Base-by-base conservation (phyloP, 2,888 invertebrate species). In the Dexiosoma caninum region DNA sequence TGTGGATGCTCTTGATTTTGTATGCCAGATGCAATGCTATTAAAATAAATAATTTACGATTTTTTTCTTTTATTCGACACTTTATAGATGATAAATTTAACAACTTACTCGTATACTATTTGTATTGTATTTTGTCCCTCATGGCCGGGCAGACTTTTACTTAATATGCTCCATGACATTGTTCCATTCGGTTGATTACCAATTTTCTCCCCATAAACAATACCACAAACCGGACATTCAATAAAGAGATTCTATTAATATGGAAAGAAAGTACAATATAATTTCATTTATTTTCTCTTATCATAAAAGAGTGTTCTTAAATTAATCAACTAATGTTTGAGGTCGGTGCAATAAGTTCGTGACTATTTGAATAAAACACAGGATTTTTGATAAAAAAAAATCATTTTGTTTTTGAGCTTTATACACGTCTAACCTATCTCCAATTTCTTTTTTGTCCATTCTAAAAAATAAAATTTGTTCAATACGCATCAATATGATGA, bases 191-290 rank as follows among this genome's bases (percentile, higher is more conserved):
- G 96, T 90, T 96, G 96, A 88, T 94, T 95, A 44, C 95, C 95
- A 85, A 92, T 91, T 81, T 93, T 93, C 91, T 95, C 94, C 0
- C 96, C 96, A 89, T 96, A 96, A 84, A 95, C 94, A 85, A 94
- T 94, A 82, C 96, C 96, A 90, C 97, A 97, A 23, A 95, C 94
- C 2, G 95, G 95, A 88, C 97, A 97, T 89, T 95, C 95, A 85
- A 97, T 93, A 89, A 95, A 95, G 84, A 95, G 91, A 88, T 92
- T 93, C 85, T 90, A 81, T 74, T 70, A 81, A 37, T 35, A 23
- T 9, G 19, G 16, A 23, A 10, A 51, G 3, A 16, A 35, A 27
- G 46, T 12, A 40, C 10, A 64, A 21, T n/a, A n/a, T 21, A 30
- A 23, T 27, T 42, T 42, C 27, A 40, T n/a, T n/a, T n/a, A n/a